Conservation (phyloP, 1,140 invertebrate genomes). For the Euwallacea similis region DNA sequence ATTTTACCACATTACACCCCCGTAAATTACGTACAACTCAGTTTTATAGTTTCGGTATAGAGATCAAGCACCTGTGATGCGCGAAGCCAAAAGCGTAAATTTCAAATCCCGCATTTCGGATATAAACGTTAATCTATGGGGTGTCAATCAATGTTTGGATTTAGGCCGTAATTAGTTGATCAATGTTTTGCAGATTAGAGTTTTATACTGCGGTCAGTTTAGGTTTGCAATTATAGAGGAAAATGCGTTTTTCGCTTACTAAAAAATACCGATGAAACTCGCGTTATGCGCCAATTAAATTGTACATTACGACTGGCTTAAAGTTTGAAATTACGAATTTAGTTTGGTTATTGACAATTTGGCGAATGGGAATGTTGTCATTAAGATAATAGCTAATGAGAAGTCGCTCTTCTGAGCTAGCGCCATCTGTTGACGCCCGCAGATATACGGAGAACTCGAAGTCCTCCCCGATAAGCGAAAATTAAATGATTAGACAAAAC, state of each 20-base stretch:
- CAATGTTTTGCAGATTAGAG: not conserved
- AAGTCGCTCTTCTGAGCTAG: not conserved
- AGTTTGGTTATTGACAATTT: too few species aligned
- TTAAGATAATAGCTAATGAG: not conserved
- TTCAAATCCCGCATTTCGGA: not conserved
- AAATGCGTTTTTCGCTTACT: too few species aligned
- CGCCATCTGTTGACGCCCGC: not conserved
- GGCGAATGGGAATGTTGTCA: too few species aligned
- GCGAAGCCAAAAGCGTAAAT: not conserved
- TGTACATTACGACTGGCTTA: too few species aligned
- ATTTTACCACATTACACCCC: slow-evolving; percentile 38
- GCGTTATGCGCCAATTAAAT: too few species aligned
- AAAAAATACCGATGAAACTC: too few species aligned
- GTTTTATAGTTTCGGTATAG: slow-evolving; percentile 12
- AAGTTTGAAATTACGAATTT: too few species aligned
- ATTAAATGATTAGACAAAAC: too few species aligned
- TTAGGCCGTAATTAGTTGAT: not conserved
- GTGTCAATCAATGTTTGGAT: not conserved
- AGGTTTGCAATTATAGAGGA: too few species aligned
- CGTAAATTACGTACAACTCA: slow-evolving; percentile 27
- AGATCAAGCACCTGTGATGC: slow-evolving; percentile 8
- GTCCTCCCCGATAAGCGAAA: not conserved
- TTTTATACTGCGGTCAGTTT: not conserved
- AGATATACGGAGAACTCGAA: not conserved
- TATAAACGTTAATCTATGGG: not conserved